Conservation (phyloP, 2,113 vertebrate genomes). For the Xiphorhynchus elegans region DNA sequence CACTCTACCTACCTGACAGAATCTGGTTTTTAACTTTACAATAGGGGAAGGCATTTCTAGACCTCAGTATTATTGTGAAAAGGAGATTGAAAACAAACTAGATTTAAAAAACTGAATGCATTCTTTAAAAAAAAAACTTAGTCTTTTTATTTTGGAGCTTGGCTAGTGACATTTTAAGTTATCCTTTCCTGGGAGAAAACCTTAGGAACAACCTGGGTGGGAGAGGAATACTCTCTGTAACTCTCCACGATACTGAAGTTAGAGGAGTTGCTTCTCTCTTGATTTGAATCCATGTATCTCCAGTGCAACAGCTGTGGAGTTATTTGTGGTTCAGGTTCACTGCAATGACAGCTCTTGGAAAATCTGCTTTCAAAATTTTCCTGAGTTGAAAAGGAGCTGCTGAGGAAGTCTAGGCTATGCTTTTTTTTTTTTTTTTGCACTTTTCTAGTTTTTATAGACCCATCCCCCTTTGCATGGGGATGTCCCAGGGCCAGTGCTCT, state of each 20-base stretch:
- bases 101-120: neutral
- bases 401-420: neutral
- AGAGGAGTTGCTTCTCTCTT: neutral
- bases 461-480: neutral
- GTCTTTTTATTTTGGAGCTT: neutral
- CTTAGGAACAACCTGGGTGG: neutral
- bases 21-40: neutral
- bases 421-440: rapidly evolving
- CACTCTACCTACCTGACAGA: neutral
- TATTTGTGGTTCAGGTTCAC: constrained; percentile 40
- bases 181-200: neutral
- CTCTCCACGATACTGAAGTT: neutral
- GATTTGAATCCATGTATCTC: neutral
- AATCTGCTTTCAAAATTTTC: neutral
- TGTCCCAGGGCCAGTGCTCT: neutral
- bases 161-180: neutral
- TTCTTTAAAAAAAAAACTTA: neutral
- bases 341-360: constrained; percentile 7
- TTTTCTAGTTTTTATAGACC: neutral
- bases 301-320: constrained; percentile 13
- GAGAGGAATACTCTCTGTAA: neutral
- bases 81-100: neutral
- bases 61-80: neutral
- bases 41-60: neutral
- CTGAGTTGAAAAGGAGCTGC: neutral